Base-by-base conservation (phyloP, 2,113 vertebrate species). In the Lynx canadensis region DNA sequence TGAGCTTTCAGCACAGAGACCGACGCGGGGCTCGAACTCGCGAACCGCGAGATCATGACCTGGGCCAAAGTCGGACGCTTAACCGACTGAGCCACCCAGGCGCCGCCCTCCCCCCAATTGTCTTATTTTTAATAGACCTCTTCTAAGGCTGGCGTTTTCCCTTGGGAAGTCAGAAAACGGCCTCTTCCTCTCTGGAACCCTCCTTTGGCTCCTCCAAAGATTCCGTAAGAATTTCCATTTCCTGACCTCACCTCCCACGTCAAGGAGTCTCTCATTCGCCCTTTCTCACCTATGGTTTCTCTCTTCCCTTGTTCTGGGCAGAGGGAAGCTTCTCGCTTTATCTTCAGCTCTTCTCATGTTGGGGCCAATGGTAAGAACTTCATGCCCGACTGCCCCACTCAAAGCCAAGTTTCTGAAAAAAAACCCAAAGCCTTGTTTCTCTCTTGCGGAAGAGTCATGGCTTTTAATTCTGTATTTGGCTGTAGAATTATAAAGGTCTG, bases 381-480 rank as follows among this genome's bases (percentile, higher is more conserved):
- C 12, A 48, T 14, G 18, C 85, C 79, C 48, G 33, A 85, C 3
- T 33, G 73, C 7, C 89, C 69, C 27, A 38, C 9, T 36, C 13
- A 86, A 19, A 93, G n/a, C 12, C 50, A 66, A 16, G 31, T 48
- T 92, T 88, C n/a, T 94, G 14, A 95, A 96, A 38, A 38, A 82
- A 92, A 45, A 69, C 65, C 31, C 55, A 45, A 50, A 71, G 36
- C 9, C 73, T 83, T 91, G 63, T n/a, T 36, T 13, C 38, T 69
- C n/a, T 48, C 25, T 69, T 38, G 41, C 48, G 50, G 29, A 93
- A 89, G 5, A 76, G 3, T 5, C 38, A 15, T 9, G 16, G 3
- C 31, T 91, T 82, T 84, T 68, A 38, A 50, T 27, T 86, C 29
- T 69, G 7, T 33, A 27, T 89, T 88, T 38, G 33, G 23, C 15